phyloP scores from a whole-genome alignment of 1,140 invertebrate genomes.

The Formica selysi region DNA sequence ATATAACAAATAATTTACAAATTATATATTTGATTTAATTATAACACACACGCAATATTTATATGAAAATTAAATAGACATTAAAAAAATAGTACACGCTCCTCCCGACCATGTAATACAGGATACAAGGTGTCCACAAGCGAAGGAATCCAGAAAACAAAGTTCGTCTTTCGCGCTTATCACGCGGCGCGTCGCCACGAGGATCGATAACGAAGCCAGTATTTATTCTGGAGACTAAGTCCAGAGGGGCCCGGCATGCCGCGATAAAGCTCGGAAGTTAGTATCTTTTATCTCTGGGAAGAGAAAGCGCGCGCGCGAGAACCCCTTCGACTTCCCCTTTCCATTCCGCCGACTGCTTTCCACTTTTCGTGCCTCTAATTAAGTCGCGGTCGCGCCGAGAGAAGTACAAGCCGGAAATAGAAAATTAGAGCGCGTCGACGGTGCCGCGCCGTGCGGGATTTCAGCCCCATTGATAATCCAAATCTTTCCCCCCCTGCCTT shows the following conservation, averaged over 20 bases:
- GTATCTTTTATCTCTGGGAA: slow-evolving; percentile 48
- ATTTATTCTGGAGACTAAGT: slow-evolving; percentile 51
- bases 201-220: slow-evolving; percentile 54
- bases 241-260: neutral
- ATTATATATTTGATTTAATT: too few species aligned
- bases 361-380: slow-evolving; percentile 59
- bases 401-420: slow-evolving; percentile 58
- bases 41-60: neutral
- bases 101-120: neutral
- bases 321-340: neutral
- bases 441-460: slow-evolving; percentile 13
- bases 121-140: neutral
- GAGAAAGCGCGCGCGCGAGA: slow-evolving; percentile 1
- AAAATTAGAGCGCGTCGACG: slow-evolving; percentile 48
- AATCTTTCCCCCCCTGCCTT: neutral
- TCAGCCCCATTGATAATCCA: neutral
- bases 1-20: neutral
- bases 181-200: slow-evolving; percentile 20
- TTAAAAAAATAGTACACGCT: neutral
- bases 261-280: slow-evolving; percentile 57
- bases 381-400: slow-evolving; percentile 46
- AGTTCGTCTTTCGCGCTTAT: slow-evolving; percentile 50
- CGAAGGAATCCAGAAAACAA: slow-evolving; percentile 13
- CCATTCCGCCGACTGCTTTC: neutral
- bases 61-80: neutral